Percentiles rank a stretch among this genome's conserved stretches.
Evolutionary conservation across 2,888 invertebrate species (phyloP).

Genomic region (Alloplasta piceator): DNA sequence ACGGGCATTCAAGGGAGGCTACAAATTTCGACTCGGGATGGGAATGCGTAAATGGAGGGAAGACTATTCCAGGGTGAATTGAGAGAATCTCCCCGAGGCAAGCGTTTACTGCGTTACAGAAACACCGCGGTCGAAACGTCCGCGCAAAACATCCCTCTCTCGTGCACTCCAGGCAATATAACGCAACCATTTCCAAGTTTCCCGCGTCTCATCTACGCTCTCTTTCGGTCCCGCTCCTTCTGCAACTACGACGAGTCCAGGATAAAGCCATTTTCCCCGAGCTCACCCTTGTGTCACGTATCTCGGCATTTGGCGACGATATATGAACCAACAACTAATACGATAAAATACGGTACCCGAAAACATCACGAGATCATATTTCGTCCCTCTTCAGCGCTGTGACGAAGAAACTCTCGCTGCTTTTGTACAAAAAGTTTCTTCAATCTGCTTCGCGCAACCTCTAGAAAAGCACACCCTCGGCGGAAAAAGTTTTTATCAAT

Average conservation of each 20-base stretch:
- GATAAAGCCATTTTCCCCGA: constrained; percentile 20
- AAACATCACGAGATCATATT: constrained; percentile 36
- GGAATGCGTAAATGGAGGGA: constrained; percentile 65
- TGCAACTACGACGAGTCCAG: constrained; percentile 33
- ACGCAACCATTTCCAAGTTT: constrained; percentile 58
- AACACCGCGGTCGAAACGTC: constrained; percentile 44
- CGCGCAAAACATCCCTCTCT: constrained; percentile 34
- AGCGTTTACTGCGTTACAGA: constrained; percentile 52
- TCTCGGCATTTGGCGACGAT: constrained; percentile 32
- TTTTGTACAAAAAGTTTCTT: constrained; percentile 42
- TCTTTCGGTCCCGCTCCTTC: constrained; percentile 55
- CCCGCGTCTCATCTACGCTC: constrained; percentile 36
- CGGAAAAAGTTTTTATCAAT: constrained; percentile 18
- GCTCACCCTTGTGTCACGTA: constrained; percentile 33
- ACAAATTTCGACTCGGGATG: no score
- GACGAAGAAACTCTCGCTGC: not conserved
- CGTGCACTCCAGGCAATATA: constrained; percentile 57
- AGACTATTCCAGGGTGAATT: constrained; percentile 54
- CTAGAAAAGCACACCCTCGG: not conserved
- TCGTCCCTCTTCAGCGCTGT: constrained; percentile 1
- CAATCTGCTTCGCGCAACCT: constrained; percentile 36
- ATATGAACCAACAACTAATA: constrained; percentile 25
- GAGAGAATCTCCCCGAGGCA: constrained; percentile 52
- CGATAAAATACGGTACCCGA: constrained; percentile 7
- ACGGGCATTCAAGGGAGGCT: no score